A percentile compares a stretch with the other conserved stretches of the same genome.
Evolutionary conservation across 2,113 vertebrate species (phyloP).

Genomic region (Zeus faber): DNA sequence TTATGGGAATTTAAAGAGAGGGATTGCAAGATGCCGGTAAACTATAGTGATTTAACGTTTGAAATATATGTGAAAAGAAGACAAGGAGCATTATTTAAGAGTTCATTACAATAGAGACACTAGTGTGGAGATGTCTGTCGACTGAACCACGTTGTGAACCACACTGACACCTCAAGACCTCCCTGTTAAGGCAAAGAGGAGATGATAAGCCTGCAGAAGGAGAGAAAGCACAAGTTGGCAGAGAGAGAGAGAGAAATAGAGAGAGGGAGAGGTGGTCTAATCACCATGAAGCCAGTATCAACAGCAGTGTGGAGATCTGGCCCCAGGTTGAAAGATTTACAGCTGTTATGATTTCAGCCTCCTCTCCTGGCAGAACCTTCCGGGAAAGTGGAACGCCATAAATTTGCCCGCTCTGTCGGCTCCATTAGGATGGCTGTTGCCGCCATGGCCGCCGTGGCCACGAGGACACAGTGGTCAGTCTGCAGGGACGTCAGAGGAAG

Average conservation of each 20-base stretch:
- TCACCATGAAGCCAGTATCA: constrained; percentile 56
- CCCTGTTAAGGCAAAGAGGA: constrained; percentile 55
- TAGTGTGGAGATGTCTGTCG: constrained; percentile 10
- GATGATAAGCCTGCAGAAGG: constrained; percentile 56
- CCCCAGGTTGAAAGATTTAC: constrained; percentile 52
- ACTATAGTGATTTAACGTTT: not conserved
- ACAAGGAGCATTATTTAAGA: not conserved
- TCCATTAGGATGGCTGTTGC: too few species aligned
- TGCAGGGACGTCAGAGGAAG: constrained; percentile 30
- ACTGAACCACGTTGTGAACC: constrained; percentile 9
- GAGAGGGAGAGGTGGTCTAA: constrained; percentile 42
- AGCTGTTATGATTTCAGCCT: constrained; percentile 49
- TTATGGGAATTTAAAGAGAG: too few species aligned
- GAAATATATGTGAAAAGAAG: not conserved
- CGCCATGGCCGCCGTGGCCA: constrained; percentile 16
- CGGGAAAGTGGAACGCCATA: constrained; percentile 26
- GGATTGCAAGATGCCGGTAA: too few species aligned
- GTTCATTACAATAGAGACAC: not conserved
- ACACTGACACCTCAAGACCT: constrained; percentile 39
- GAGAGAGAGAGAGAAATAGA: constrained; percentile 5
- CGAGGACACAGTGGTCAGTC: constrained; percentile 37
- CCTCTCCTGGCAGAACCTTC: constrained; percentile 25
- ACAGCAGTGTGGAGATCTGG: constrained; percentile 51
- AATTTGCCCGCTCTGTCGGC: constrained; percentile 19
- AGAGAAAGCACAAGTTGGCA: constrained; percentile 40